Conservation (phyloP, 2,888 invertebrate genomes). For the Cryptocephalus moraei region DNA sequence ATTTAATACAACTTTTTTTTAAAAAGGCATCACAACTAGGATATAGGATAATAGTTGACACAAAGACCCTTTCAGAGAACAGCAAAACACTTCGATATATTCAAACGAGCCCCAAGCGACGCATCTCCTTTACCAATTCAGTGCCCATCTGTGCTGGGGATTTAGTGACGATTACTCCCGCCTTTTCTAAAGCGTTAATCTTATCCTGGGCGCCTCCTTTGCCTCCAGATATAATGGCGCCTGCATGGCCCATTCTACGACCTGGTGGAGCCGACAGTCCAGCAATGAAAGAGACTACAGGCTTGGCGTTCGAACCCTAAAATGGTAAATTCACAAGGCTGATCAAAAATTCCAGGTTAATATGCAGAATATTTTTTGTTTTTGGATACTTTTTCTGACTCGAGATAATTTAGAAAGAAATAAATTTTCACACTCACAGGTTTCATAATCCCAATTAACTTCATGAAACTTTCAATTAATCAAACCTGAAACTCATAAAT, state of each 20-base stretch:
- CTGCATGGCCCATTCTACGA: constrained; percentile 98
- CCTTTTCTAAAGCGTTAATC: constrained; percentile 87
- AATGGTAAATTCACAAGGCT: constrained; percentile 18
- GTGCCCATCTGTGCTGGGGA: constrained; percentile 95
- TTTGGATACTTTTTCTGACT: too few species aligned
- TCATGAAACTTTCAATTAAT: too few species aligned
- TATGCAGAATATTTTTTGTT: too few species aligned
- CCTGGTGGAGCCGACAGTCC: constrained; percentile 97
- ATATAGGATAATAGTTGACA: constrained; percentile 4
- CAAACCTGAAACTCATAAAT: too few species aligned
- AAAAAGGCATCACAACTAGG: neutral
- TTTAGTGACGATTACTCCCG: constrained; percentile 88
- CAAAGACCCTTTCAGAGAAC: neutral
- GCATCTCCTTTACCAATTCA: constrained; percentile 82
- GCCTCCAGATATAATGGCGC: constrained; percentile 97
- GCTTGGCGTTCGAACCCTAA: constrained; percentile 82
- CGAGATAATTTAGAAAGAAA: too few species aligned
- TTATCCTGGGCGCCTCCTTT: constrained; percentile 98
- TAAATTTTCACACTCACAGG: too few species aligned
- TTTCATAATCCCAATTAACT: too few species aligned
- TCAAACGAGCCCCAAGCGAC: constrained; percentile 51
- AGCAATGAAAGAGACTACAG: constrained; percentile 98
- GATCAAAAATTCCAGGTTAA: too few species aligned
- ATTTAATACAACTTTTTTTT: neutral
- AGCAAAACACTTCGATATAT: constrained; percentile 9